Percentiles rank a stretch among this genome's conserved stretches.
phyloP scores from a whole-genome alignment of 2,113 vertebrate genomes.

The Cheirogaleus medius region DNA sequence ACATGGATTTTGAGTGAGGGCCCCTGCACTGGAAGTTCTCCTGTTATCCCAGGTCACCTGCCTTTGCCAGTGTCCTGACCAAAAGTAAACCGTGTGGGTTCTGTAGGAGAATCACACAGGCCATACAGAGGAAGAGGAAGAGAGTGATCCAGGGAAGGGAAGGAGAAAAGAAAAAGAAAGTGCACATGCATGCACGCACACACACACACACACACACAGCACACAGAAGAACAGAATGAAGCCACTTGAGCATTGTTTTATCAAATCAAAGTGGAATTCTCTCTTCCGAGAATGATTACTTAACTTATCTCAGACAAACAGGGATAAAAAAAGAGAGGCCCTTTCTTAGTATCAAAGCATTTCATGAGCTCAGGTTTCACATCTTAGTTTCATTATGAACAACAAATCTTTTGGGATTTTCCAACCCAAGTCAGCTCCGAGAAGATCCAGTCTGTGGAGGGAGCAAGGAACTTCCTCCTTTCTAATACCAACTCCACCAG shows the following conservation, averaged over 20 bases:
- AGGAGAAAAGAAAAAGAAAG: background rate
- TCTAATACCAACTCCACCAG: background rate
- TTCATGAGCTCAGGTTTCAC: conserved; percentile 16
- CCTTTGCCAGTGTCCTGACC: background rate
- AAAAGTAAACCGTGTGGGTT: background rate
- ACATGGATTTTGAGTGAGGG: background rate
- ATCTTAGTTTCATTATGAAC: conserved; percentile 56
- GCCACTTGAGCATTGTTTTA: background rate
- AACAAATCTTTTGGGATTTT: conserved; percentile 58
- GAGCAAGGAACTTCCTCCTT: conserved; percentile 49
- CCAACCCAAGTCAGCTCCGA: background rate
- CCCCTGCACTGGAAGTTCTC: background rate
- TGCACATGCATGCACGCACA: background rate
- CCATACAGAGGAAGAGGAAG: background rate
- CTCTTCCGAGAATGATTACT: background rate
- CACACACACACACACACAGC: background rate
- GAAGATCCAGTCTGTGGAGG: background rate
- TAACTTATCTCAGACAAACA: background rate
- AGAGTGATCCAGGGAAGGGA: background rate
- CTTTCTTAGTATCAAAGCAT: background rate
- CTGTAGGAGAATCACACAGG: background rate
- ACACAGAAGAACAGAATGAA: background rate
- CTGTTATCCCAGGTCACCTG: background rate
- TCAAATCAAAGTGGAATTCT: background rate
- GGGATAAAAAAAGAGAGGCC: background rate